Evolutionary conservation across 2,113 vertebrate species (phyloP), one percentile per base, ranked within the genome.

Genomic region (Motacilla alba): DNA sequence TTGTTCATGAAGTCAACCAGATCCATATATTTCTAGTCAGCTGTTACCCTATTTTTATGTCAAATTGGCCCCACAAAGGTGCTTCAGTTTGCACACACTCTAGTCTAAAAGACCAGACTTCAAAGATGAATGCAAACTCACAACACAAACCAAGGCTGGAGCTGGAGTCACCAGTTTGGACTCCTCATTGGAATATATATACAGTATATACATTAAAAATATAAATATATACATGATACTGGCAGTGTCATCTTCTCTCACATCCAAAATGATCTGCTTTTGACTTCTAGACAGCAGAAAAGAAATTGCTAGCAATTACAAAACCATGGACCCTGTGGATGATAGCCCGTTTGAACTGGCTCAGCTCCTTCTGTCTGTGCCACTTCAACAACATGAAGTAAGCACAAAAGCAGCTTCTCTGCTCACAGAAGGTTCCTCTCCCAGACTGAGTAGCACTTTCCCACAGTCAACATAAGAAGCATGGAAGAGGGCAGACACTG

Each of bases 181-280:
- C 16, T 94, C 72, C 24, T 80, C 7, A 0, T 59, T 80, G 28
- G n/a, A n/a, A n/a, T n/a, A n/a, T n/a, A n/a, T n/a, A n/a, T n/a
- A n/a, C 27, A 90, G 47, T 52, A 85, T 73, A 91, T 73, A 93
- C 50, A 63, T 59, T 66, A 33, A 53, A 89, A 93, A 44, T 56
- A 55, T 90, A 93, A 93, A 90, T 78, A 80, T 90, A 83, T 91
- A 90, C 20, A 66, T 68, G 43, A 77, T 77, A 80, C 50, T 77
- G 90, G 68, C 90, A 88, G 41, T 63, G 35, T 67, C 55, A 64
- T 80, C 50, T 90, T 80, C 63, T 90, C 46, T 76, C 90, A 90
- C 70, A 81, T 90, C 27, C 39, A 39, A 72, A 93, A 95, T 83
- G 9, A 67, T 70, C 88, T 95, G 68, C 33, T 83, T 90, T 88